Conservation (phyloP, 2,888 invertebrate species). For the Hypomecis atomaria region DNA sequence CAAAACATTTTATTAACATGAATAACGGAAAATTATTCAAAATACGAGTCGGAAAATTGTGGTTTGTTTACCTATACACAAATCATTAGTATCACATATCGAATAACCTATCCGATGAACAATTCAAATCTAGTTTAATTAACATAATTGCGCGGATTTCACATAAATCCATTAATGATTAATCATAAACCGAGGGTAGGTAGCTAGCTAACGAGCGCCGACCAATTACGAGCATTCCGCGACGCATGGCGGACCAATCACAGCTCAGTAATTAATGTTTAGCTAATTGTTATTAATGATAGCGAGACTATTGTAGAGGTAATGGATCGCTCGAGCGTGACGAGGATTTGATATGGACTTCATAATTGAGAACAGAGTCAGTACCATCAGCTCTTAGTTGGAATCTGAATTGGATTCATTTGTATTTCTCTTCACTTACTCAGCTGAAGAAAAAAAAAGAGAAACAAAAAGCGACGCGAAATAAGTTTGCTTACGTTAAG, state of each 20-base stretch:
- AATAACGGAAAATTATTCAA: too few species aligned
- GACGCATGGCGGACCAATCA: constrained; percentile 31
- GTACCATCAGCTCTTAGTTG: too few species aligned
- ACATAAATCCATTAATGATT: neutral
- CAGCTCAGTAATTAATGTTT: constrained; percentile 34
- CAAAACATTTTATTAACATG: too few species aligned
- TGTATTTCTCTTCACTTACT: too few species aligned
- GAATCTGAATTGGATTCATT: too few species aligned
- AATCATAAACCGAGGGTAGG: constrained; percentile 2
- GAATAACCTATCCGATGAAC: neutral
- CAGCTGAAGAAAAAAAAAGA: too few species aligned
- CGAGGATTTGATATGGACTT: neutral
- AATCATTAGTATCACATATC: too few species aligned
- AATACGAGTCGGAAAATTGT: too few species aligned
- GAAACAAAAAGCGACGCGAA: too few species aligned
- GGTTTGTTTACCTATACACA: too few species aligned
- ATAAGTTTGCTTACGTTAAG: too few species aligned
- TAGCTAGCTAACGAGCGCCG: constrained; percentile 12
- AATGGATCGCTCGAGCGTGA: constrained; percentile 11
- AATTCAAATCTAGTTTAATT: neutral
- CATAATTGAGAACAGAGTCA: neutral
- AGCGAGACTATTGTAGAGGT: constrained; percentile 24
- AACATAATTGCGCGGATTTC: constrained; percentile 2
- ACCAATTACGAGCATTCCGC: constrained; percentile 20
- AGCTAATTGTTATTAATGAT: constrained; percentile 51